Base-by-base conservation (phyloP, 2,113 vertebrate genomes). In the Phalacrocorax pelagicus region DNA sequence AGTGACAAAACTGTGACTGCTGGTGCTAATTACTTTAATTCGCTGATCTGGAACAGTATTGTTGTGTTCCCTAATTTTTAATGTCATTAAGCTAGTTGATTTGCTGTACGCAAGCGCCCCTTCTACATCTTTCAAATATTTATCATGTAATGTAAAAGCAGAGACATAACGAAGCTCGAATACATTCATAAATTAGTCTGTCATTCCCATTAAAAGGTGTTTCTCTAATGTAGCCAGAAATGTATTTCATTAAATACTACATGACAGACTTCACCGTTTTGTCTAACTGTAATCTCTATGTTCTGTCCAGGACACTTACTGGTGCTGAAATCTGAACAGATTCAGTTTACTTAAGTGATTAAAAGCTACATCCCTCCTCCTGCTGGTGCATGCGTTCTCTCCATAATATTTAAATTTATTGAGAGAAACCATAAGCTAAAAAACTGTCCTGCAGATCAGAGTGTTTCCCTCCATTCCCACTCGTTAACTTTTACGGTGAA, bases 341-440 rank as follows among this genome's bases (percentile, higher is more conserved):
- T 94, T 94, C 94, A 92, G 87, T 97, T 98, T 98, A 98, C 90
- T 97, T 98, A 89, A 95, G 94, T 52, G 92, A 95, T 92, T 96
- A 91, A 90, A 95, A 77, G 42, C 63, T 73, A 92, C 96, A 90
- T 63, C 66, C 32, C 91, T 91, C 70, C 81, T 84, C 42, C 71
- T 78, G 51, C 42, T 91, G 62, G n/a, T 77, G 10, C 38, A 82
- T 15, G 54, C 62, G 90, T 72, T 87, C 66, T 71, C 92, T 92
- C 81, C 92, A 91, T 55, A 92, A 87, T 81, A 93, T 62, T 83
- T 82, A 91, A 94, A 81, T 80, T 58, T 72, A 81, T 0, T 79
- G 83, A 92, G 77, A 89, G 72, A 89, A 95, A 65, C 18, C 42
- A 55, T 88, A 79, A 88, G 49, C 78, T 94, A 94, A 95, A 91